A percentile compares a stretch with the other conserved stretches of the same genome.
phyloP scores from a whole-genome alignment of 2,113 vertebrate genomes.

The Epinephelus cyanopodus region DNA sequence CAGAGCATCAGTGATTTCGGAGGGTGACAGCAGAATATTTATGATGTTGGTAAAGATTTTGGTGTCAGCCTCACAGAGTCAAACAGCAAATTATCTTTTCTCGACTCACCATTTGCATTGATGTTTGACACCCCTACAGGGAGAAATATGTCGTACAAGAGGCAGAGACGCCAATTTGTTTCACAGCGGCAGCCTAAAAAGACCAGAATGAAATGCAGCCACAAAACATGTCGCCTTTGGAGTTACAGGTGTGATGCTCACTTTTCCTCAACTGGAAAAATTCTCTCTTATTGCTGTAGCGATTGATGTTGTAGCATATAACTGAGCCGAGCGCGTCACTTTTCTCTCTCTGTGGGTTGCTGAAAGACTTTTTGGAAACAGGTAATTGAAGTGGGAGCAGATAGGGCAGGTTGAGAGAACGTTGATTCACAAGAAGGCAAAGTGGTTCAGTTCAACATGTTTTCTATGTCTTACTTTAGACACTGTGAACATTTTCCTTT shows the following conservation, averaged over 20 bases:
- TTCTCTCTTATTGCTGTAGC: neutral
- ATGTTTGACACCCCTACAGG: neutral
- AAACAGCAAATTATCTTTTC: constrained; percentile 47
- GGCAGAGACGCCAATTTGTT: constrained; percentile 29
- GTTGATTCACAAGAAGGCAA: neutral
- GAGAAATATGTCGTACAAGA: constrained; percentile 16
- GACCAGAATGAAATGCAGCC: neutral
- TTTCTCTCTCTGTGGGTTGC: constrained; percentile 8
- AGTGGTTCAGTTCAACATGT: neutral
- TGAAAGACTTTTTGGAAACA: constrained; percentile 38
- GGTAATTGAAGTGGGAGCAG: constrained; percentile 11
- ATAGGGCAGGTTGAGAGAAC: constrained; percentile 16
- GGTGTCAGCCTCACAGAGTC: constrained; percentile 25
- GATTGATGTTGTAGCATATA: constrained; percentile 22
- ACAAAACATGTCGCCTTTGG: constrained; percentile 24
- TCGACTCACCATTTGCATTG: constrained; percentile 30
- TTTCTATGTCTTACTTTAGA: neutral
- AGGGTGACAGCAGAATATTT: constrained; percentile 29
- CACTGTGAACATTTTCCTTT: neutral
- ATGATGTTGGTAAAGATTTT: constrained; percentile 30
- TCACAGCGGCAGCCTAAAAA: constrained; percentile 18
- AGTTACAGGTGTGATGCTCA: constrained; percentile 39
- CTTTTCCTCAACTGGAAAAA: constrained; percentile 16
- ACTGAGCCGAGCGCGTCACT: constrained; percentile 7
- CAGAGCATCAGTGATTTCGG: constrained; percentile 17